Evolutionary conservation across 2,113 vertebrate genomes (phyloP).

Genomic region (Mixornis gularis): DNA sequence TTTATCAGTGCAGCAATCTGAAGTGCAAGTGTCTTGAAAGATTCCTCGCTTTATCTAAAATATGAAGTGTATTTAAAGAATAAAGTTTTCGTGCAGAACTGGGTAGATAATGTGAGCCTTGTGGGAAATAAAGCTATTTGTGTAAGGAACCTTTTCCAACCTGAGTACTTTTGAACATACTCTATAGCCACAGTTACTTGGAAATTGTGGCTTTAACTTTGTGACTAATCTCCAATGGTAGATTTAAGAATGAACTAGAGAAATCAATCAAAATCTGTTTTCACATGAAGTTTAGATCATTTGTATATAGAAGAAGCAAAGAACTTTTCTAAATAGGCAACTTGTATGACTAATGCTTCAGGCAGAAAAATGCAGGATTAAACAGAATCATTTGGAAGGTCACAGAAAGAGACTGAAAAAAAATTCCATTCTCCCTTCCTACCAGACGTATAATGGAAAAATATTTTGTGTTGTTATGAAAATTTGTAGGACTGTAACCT

Average conservation of each 20-base stretch:
- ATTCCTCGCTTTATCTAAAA: conserved; percentile 43
- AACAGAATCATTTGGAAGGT: background rate
- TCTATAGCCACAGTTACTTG: background rate
- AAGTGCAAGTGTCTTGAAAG: conserved; percentile 28
- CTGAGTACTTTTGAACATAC: background rate
- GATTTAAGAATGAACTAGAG: background rate
- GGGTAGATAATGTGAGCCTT: conserved; percentile 6
- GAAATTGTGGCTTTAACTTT: background rate
- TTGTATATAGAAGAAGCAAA: background rate
- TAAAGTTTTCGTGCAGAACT: background rate
- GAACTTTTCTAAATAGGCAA: background rate
- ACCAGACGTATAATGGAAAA: background rate
- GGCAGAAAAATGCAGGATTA: background rate
- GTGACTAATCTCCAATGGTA: background rate
- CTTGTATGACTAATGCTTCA: background rate
- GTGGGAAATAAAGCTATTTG: background rate
- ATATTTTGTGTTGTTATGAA: background rate
- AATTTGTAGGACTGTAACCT: background rate
- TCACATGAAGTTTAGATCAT: background rate
- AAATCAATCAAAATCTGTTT: background rate
- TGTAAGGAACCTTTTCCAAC: background rate
- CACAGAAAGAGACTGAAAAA: background rate
- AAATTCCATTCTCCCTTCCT: background rate
- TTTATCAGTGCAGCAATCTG: conserved; percentile 19
- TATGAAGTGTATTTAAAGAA: conserved; percentile 33